phyloP scores from a whole-genome alignment of 2,113 vertebrate genomes.

The Callopanchax toddi region DNA sequence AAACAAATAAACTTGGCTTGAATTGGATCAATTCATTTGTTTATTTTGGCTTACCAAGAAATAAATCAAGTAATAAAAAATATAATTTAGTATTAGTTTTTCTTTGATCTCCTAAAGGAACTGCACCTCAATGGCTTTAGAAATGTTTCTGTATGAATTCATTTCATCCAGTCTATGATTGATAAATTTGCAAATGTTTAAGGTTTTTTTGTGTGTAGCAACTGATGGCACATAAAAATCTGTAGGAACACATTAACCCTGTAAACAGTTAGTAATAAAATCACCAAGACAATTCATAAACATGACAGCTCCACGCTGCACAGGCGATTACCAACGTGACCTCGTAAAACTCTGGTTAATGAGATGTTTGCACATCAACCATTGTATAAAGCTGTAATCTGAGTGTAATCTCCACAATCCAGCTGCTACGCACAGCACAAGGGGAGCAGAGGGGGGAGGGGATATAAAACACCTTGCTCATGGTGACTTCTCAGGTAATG shows the following conservation, averaged over 20 bases:
- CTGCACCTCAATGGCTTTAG: not conserved
- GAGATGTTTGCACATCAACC: slow-evolving; percentile 52
- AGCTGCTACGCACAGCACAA: slow-evolving; percentile 21
- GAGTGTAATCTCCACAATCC: slow-evolving; percentile 62
- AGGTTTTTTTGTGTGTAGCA: no score
- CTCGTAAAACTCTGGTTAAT: slow-evolving; percentile 51
- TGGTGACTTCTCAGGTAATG: no score
- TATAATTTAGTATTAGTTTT: not conserved
- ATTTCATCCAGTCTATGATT: no score
- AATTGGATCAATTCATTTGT: not conserved
- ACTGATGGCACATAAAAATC: no score
- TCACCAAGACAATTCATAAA: slow-evolving; percentile 6
- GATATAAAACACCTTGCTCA: slow-evolving; percentile 1
- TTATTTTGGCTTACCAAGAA: not conserved
- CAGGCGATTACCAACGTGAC: slow-evolving; percentile 30
- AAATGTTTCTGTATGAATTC: not conserved
- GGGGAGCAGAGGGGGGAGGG: slow-evolving; percentile 6
- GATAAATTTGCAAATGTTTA: no score
- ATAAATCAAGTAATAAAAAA: not conserved
- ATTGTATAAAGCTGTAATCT: slow-evolving; percentile 63
- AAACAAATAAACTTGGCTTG: no score
- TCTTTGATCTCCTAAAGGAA: not conserved
- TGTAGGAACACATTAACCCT: not conserved
- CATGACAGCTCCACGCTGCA: not conserved
- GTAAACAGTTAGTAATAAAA: not conserved